These are phyloP conservation scores for Cyrtodaria siliqua DNA, from an alignment of 2,888 invertebrate genomes.

Conservation along the genomic window DNA sequence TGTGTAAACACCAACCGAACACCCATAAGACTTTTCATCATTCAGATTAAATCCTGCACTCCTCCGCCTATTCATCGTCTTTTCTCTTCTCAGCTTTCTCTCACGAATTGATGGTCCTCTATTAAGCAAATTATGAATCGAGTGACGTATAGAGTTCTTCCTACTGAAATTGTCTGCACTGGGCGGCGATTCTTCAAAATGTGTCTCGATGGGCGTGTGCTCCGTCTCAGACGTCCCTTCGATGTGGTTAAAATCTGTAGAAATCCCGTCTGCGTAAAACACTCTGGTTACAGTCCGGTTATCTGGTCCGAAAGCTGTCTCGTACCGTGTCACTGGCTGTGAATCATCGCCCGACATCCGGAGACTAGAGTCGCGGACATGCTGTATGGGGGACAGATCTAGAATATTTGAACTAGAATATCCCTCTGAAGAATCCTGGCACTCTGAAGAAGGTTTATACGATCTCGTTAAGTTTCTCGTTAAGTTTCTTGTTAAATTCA, in stretches of 20 bases:
- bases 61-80: conserved; percentile 27
- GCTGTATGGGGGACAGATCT: conserved; percentile 71
- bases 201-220: conserved; percentile 72
- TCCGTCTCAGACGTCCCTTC: conserved; percentile 57
- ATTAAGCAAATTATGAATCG: conserved; percentile 56
- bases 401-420: conserved; percentile 64
- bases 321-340: conserved; percentile 75
- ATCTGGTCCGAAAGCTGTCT: conserved; percentile 82
- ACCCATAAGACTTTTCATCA: conserved; percentile 53
- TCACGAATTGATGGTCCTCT: conserved; percentile 37
- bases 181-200: conserved; percentile 68
- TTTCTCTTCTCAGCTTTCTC: conserved; percentile 46
- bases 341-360: conserved; percentile 57
- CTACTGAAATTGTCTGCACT: conserved; percentile 39
- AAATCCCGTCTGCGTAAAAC: conserved; percentile 76
- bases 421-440: conserved; percentile 61
- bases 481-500: conserved; percentile 73
- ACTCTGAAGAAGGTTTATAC: conserved; percentile 60
- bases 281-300: conserved; percentile 80
- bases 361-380: conserved; percentile 54
- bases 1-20: conserved; percentile 57
- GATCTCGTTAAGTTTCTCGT: conserved; percentile 20
- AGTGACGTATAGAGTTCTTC: conserved; percentile 49
- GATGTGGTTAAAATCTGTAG: conserved; percentile 75
- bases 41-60: conserved; percentile 49